Evolutionary conservation across 2,113 vertebrate genomes (phyloP), one percentile per base, ranked within the genome.

Genomic region (Narcine bancroftii): DNA sequence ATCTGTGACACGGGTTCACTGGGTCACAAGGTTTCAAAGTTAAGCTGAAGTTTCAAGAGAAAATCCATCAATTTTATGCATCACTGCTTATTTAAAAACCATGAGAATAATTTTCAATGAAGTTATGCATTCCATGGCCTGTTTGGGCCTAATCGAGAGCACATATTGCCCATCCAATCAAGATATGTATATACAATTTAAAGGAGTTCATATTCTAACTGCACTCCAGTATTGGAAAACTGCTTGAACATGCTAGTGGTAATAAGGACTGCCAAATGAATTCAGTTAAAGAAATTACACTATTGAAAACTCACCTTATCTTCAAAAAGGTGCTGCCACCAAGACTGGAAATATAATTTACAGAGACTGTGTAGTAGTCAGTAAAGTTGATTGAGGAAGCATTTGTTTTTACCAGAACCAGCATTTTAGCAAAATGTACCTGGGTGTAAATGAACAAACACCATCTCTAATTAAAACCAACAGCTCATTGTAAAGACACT

Each of bases 301-400:
- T 2, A 19, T 1, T 2, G 4, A 19, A 56, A 60, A 60, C 17
- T 4, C 5, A 56, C 1, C 81, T 60, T 6, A 85, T 15, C 29
- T 36, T 33, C 66, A 53, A 81, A 77, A 81, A 6, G 81, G 2
- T 19, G 81, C 1, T n/a, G 50, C 33, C 10, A 83, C 26, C 29
- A 83, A 33, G 11, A 19, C n/a, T 50, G 26, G 50, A 81, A 81
- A 50, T 29, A 50, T n/a, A 4, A 10, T 56, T 85, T 60, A n/a
- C 19, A 2, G n/a, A 56, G 60, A 33, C 6, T n/a, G 33, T 29
- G 6, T n/a, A 15, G 50, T 0, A n/a, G n/a, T 15, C 47, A 60
- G 81, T 69, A 60, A 85, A 60, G 81, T n/a, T 85, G 47, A 15
- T 85, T n/a, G 53, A 60, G 81, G 81, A 83, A 85, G 50, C 33